These are phyloP conservation scores for Stegodyphus dumicola DNA, from an alignment of 1,140 invertebrate species.

Conservation along the genomic window DNA sequence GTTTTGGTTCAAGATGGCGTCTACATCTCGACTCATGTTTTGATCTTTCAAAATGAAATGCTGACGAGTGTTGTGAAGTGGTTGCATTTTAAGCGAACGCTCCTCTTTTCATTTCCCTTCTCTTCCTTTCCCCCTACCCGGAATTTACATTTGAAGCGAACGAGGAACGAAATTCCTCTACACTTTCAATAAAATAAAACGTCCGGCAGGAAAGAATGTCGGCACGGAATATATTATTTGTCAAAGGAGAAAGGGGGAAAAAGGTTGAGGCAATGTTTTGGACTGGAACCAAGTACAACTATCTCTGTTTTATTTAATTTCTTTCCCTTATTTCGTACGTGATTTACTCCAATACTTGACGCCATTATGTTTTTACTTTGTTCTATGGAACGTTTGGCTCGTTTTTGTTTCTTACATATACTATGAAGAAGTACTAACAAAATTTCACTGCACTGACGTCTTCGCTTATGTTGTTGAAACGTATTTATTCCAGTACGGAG, in stretches of 20 bases:
- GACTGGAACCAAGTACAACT: neutral
- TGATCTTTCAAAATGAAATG: too few species aligned
- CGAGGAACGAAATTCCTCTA: neutral
- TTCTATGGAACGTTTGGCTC: too few species aligned
- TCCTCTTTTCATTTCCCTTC: neutral
- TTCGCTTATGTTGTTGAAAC: too few species aligned
- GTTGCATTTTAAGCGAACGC: neutral
- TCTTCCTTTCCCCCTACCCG: neutral
- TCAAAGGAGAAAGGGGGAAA: neutral
- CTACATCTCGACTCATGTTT: too few species aligned
- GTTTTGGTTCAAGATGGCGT: too few species aligned
- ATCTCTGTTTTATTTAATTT: neutral
- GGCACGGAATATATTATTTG: slow-evolving; percentile 6
- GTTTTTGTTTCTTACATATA: too few species aligned
- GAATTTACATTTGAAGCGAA: slow-evolving; percentile 13
- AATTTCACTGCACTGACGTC: too few species aligned
- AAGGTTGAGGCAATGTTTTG: slow-evolving; percentile 10
- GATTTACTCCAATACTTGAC: neutral
- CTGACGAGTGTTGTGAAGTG: too few species aligned
- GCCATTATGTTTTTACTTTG: too few species aligned
- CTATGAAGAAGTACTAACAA: too few species aligned
- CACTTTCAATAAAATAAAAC: slow-evolving; percentile 7
- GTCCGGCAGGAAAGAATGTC: neutral
- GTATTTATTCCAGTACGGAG: too few species aligned
- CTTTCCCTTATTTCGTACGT: neutral